Percentiles rank a stretch among this genome's conserved stretches.
These are phyloP conservation scores for Nemopilema nomurai DNA, from an alignment of 30 jellyfish, hydroid and myxozoan genomes.

Conservation along the genomic window DNA sequence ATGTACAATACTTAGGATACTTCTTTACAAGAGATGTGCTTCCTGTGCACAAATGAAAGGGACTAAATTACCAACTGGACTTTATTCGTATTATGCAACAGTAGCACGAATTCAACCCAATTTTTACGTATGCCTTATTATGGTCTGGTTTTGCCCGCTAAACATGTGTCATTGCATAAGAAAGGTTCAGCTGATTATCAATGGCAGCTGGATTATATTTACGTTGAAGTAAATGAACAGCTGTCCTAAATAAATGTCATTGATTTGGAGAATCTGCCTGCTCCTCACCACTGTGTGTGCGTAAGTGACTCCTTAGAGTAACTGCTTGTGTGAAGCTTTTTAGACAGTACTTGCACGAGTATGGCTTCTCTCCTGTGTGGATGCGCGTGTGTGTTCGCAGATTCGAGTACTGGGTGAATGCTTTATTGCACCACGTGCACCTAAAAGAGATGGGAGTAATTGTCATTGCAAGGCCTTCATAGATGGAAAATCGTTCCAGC, in stretches of 20 bases:
- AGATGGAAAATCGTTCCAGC: too few species aligned
- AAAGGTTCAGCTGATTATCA: background rate
- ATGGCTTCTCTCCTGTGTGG: constrained; percentile 97
- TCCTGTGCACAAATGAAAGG: background rate
- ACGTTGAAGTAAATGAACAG: too few species aligned
- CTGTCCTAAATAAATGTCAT: background rate
- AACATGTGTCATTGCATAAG: too few species aligned
- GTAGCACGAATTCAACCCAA: background rate
- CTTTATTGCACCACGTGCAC: constrained; percentile 90
- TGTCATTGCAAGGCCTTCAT: too few species aligned
- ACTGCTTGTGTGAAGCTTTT: constrained; percentile 97
- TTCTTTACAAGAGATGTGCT: background rate
- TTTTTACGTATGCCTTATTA: background rate
- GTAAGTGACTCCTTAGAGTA: constrained; percentile 87
- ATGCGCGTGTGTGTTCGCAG: constrained; percentile 94
- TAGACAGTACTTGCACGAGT: constrained; percentile 76
- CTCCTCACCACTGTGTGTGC: constrained; percentile 76
- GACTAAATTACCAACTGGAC: background rate
- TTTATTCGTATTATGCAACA: background rate
- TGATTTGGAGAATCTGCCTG: constrained; percentile 8
- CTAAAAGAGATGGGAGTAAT: background rate
- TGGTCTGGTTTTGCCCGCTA: background rate
- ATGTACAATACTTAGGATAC: background rate
- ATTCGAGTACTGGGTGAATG: constrained; percentile 96
- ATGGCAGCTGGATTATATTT: too few species aligned